Evolutionary conservation across 2,113 vertebrate species (phyloP).

Genomic region (Puffinus mauretanicus): DNA sequence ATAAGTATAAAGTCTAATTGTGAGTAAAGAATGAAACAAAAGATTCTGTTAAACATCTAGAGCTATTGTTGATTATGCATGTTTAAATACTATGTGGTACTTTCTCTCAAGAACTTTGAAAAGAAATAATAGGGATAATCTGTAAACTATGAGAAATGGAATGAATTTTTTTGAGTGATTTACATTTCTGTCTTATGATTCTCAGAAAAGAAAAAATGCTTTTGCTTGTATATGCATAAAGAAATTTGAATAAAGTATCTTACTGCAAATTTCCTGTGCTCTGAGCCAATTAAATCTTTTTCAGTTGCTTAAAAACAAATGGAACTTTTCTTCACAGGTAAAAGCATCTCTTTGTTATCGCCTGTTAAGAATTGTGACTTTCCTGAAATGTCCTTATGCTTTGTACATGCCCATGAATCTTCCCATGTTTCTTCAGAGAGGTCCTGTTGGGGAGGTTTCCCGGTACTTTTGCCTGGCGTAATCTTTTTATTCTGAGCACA

Average conservation of each 20-base stretch:
- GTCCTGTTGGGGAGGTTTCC: background rate
- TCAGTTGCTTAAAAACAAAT: background rate
- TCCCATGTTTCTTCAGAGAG: background rate
- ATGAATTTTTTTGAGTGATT: background rate
- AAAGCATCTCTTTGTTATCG: background rate
- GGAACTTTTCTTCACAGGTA: background rate
- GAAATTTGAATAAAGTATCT: background rate
- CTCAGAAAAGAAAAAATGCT: background rate
- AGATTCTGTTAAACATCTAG: background rate
- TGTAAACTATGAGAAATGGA: background rate
- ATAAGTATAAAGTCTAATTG: background rate
- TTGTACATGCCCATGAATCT: background rate
- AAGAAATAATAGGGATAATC: background rate
- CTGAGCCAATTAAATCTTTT: background rate
- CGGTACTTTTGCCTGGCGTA: fast-evolving
- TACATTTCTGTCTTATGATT: background rate
- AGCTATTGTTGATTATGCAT: background rate
- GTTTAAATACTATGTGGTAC: background rate
- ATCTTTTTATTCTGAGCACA: too few relatives aligned
- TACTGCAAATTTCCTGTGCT: background rate
- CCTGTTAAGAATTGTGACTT: background rate
- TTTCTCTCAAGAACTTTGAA: background rate
- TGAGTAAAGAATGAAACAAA: background rate
- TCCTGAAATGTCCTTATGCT: background rate
- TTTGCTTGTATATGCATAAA: background rate